Base-by-base conservation (phyloP, 2,888 invertebrate species). In the Leptodirus hochenwartii region DNA sequence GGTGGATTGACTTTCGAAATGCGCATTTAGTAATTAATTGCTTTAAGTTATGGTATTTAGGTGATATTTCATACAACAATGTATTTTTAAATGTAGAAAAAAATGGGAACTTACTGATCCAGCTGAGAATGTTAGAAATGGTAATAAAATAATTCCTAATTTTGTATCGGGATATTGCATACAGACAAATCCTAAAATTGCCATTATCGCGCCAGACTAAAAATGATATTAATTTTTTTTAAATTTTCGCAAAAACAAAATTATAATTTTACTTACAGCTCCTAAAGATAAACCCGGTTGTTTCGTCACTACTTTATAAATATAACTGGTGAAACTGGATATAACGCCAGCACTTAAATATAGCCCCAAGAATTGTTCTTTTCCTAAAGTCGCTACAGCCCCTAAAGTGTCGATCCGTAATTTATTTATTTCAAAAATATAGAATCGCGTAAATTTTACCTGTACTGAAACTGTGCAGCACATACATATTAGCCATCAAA, bases 121-220 rank as follows among this genome's bases (percentile, higher is more conserved):
- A 14, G 95, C 93, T 17, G 85, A 77, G 53, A 96, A 93, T 16
- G 79, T 78, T 39, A 84, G 65, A 60, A 79, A 72, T 4, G 93
- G 93, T 40, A 98, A 50, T 52, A 98, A 82, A 34, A 93, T 72
- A 35, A 98, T 79, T 45, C 76, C 74, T 33, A 98, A 60, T 50
- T 69, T 66, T n/a, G 80, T 77, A 39, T 95, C 79, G 4, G 96
- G 96, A 55, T 77, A 80, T 47, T 79, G 73, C 29, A 77, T 66
- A 52, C 93, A 95, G 2, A 85, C 76, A 49, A 77, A 85, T 14
- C 81, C 79, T 35, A 96, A 56, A 27, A 95, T 64, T 14, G 79
- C 77, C 78, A 93, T 80, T 41, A 96, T 84, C 28, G 95, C 93
- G 34, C 96, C 96, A 17, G 91, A 93, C 88, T 93, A 56, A 40